Evolutionary conservation across 2,113 vertebrate genomes (phyloP), one percentile per base, ranked within the genome.

Genomic region (Pandion haliaetus): DNA sequence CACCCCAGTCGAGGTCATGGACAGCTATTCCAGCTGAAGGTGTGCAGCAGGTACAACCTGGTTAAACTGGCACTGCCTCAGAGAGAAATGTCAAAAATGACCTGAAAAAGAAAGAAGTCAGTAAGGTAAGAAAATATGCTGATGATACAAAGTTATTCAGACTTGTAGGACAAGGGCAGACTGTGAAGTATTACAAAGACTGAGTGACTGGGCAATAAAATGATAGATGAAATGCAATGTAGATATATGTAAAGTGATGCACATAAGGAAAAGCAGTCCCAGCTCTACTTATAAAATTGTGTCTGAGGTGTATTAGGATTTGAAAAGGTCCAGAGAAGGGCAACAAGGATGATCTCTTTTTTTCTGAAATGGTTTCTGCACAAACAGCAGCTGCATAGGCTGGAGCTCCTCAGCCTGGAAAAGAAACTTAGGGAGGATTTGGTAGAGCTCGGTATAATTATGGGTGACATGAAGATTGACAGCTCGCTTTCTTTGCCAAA

Each of bases 231-330:
- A 96, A 96, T 94, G 77, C 69, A 91, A 87, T 96, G 93, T 89
- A 96, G 91, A 91, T 96, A 52, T 87, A 87, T 95, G 95, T 90
- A 96, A 96, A 96, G 78, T 79, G 73, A 96, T 96, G 87, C 70
- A 94, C 54, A 82, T 82, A 79, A 89, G 57, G 70, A 87, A 85
- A 88, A 93, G 66, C 52, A 80, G 52, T 54, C 85, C 65, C 40
- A 95, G 47, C 9, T 91, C 57, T 81, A 82, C 84, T 85, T 93
- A 59, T 34, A 89, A 87, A 95, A 93, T 34, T 44, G 19, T 85
- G 70, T 93, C 81, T 76, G 78, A 92, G 34, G 73, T 87, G 34
- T 49, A 54, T 87, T 87, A 91, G 57, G 54, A 63, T 91, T 91
- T 92, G 61, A 67, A 88, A 94, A 96, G 26, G 50, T 71, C 65